Evolutionary conservation across 2,113 vertebrate species (phyloP).

Genomic region (Psettodes erumei): DNA sequence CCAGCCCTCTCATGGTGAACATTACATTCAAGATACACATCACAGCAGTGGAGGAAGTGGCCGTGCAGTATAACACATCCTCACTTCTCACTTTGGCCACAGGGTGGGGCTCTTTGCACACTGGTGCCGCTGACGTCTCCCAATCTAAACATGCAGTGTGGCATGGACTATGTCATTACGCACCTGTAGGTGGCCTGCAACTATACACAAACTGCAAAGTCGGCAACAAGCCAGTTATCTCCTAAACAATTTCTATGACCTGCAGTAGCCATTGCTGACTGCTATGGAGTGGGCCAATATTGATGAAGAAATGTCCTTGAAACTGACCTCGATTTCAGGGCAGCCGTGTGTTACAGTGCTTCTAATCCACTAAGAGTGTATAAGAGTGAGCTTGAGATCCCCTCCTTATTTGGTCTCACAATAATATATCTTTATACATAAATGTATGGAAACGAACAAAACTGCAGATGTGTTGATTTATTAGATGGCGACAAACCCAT

Average conservation of each 20-base stretch:
- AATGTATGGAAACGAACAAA: no score
- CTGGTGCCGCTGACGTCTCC: not conserved
- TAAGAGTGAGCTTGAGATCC: no score
- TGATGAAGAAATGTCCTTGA: not conserved
- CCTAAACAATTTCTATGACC: not conserved
- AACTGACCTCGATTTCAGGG: not conserved
- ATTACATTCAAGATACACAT: not conserved
- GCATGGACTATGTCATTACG: not conserved
- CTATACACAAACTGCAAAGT: not conserved
- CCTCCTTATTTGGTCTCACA: no score
- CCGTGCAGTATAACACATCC: not conserved
- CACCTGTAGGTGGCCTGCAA: not conserved
- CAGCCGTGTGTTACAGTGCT: not conserved
- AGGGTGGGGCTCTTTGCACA: conserved; percentile 51
- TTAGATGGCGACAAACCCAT: no score
- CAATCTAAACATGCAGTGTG: not conserved
- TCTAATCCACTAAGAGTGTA: no score
- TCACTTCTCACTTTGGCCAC: conserved; percentile 49
- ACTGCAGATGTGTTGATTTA: no score
- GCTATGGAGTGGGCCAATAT: not conserved
- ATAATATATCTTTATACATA: no score
- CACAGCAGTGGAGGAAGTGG: not conserved
- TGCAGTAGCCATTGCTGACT: not conserved
- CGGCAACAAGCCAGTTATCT: not conserved
- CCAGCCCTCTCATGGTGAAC: conserved; percentile 25